Evolutionary conservation across 2,113 vertebrate species (phyloP), one percentile per base, ranked within the genome.

Genomic region (Catagonus wagneri): DNA sequence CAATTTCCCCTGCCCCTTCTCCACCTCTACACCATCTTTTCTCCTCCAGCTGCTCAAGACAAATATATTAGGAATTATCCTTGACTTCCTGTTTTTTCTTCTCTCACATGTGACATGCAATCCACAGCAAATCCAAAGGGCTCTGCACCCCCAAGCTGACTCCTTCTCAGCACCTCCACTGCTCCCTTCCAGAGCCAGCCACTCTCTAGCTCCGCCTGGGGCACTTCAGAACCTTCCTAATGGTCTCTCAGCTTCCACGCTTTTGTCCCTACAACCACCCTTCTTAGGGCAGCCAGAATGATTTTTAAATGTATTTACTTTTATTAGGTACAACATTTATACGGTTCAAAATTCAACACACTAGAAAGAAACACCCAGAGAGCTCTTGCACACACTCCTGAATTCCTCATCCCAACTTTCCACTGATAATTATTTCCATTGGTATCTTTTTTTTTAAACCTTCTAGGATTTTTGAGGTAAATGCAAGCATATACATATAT

Each of bases 291-390:
- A 84, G 32, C 63, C 52, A 69, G 39, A 66, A 15, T 50, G n/a
- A 71, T n/a, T 89, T 74, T 83, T 71, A 76, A 89, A 52, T 71
- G 16, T 44, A 7, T 69, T 89, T 76, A 12, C 85, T 95, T 89
- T 78, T 44, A 87, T 81, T 19, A 90, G 25, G 39, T 22, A 39
- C 17, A 34, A 29, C 69, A 83, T 79, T 88, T 66, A 36, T 27
- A 5, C n/a, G 60, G 54, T 39, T 44, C 32, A 80, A 80, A 66
- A 32, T 61, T 39, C n/a, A 58, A 29, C 12, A 61, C 2, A 9
- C 80, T 25, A 32, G 54, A 93, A 91, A 85, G 25, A 63, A 39
- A 66, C 10, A 9, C 15, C 27, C 58, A 75, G 69, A 87, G 23
- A 86, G 84, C n/a, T 88, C 39, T 56, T 75, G 11, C 0, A 56